Base-by-base conservation (phyloP, 2,797 vertebrate genomes). In the Sebastes diaconus region DNA sequence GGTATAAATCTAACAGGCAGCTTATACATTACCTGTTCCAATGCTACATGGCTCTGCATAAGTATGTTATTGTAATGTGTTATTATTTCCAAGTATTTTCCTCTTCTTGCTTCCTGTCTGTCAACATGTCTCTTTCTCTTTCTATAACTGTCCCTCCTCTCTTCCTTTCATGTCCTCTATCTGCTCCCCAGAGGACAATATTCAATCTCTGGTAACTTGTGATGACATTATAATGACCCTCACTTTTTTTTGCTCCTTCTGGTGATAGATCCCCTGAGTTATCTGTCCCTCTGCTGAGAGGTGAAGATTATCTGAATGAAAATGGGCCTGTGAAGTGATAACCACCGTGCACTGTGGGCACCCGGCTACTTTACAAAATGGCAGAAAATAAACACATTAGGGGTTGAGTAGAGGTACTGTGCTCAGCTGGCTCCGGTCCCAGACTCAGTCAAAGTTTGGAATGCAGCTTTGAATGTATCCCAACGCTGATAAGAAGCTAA, bases 201-300 rank as follows among this genome's bases (percentile, higher is more conserved):
- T 87, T 88, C 84, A 80, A 87, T 88, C 89, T 91, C 79, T 69
- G 87, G 81, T 92, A 93, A 94, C 95, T 95, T 93, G 88, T 84
- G 94, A 93, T 95, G 93, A 92, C 93, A 93, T 93, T 94, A 92
- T 95, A 93, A 95, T 95, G 94, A 93, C 94, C 94, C 95, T 95
- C 93, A 92, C 92, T 93, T 94, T 93, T 90, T 57, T 55, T 22
- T 22, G 76, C 87, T 93, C 87, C 84, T 87, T 73, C 87, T 92
- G 94, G 77, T 95, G 95, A 96, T 87, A 92, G 95, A 95, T 93
- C 90, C 93, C 79, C 60, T 34, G 85, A 84, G 87, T 87, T 92
- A 91, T 92, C 92, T 81, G 87, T 93, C 92, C 88, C 84, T 93
- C 90, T 93, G 93, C 91, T 92, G 93, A 95, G 92, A 95, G 92